Evolutionary conservation across 1,140 invertebrate genomes (phyloP).

Genomic region (Laodelphax striatellus): DNA sequence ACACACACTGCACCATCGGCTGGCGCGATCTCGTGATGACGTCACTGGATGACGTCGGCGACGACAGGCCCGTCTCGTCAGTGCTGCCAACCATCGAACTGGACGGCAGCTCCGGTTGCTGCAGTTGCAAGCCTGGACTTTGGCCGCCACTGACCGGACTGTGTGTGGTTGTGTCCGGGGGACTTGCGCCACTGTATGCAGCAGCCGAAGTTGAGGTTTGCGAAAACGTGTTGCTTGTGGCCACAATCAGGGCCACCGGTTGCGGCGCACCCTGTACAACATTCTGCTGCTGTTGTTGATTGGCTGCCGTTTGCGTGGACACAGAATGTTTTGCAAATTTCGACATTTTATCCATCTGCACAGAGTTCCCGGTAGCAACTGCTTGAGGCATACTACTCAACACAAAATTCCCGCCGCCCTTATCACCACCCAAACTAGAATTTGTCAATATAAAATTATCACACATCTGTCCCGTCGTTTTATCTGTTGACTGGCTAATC

Average conservation of each 20-base stretch:
- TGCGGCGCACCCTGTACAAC: constrained; percentile 8
- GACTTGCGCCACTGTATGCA: constrained; percentile 39
- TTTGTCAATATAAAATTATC: constrained; percentile 16
- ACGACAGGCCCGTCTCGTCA: constrained; percentile 18
- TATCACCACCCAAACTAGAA: constrained; percentile 26
- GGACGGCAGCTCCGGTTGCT: constrained; percentile 34
- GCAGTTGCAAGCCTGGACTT: constrained; percentile 26
- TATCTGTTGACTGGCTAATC: constrained; percentile 17
- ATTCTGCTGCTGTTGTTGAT: constrained; percentile 30
- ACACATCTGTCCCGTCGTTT: constrained; percentile 12
- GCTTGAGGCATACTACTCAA: too few species aligned
- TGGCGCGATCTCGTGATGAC: constrained; percentile 13
- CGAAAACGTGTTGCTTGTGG: constrained; percentile 42
- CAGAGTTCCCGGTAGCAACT: constrained; percentile 17
- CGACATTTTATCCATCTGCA: background rate
- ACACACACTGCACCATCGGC: constrained; percentile 69
- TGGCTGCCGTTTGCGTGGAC: constrained; percentile 57
- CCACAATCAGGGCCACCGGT: constrained; percentile 30
- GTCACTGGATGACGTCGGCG: constrained; percentile 21
- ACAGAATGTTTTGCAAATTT: constrained; percentile 43
- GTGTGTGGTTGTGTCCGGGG: constrained; percentile 69
- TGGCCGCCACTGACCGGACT: constrained; percentile 46
- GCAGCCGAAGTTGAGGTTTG: constrained; percentile 30
- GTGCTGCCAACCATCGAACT: constrained; percentile 23
- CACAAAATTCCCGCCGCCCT: constrained; percentile 19